These are phyloP conservation scores for Thalassaphorura encarpata DNA, from an alignment of 1,140 invertebrate genomes.

Conservation along the genomic window DNA sequence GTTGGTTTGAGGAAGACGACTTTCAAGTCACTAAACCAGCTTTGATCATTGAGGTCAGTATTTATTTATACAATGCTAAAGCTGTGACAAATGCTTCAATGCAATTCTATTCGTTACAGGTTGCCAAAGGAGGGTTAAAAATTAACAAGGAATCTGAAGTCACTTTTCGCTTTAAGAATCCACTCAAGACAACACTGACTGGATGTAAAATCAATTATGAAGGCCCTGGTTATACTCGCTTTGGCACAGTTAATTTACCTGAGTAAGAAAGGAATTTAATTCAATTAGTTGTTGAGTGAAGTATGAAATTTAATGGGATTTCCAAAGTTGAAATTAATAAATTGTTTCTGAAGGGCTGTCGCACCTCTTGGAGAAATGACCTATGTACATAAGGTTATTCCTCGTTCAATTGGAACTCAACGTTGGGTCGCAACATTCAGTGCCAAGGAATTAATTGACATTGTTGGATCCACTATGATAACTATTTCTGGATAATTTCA, in stretches of 20 bases:
- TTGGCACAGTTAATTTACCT: conserved; percentile 45
- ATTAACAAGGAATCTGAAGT: conserved; percentile 46
- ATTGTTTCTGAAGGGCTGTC: too few species aligned
- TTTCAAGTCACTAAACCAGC: conserved; percentile 59
- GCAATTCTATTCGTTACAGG: too few species aligned
- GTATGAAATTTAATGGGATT: too few species aligned
- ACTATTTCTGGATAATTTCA: too few species aligned
- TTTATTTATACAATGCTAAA: too few species aligned
- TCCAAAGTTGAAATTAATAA: too few species aligned
- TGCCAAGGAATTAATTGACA: conserved; percentile 52
- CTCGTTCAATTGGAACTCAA: conserved; percentile 43
- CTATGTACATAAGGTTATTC: conserved; percentile 46
- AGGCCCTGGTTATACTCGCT: conserved; percentile 52
- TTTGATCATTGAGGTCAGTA: conserved; percentile 14
- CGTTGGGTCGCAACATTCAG: conserved; percentile 54
- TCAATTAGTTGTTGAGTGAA: too few species aligned
- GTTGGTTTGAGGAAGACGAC: conserved; percentile 63
- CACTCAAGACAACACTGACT: conserved; percentile 49
- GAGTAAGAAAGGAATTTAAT: too few species aligned
- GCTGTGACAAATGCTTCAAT: too few species aligned
- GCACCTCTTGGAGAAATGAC: conserved; percentile 14
- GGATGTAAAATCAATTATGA: conserved; percentile 56
- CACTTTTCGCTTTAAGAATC: conserved; percentile 56
- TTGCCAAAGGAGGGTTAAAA: too few species aligned
- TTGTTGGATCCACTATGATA: conserved; percentile 49